phyloP scores from a whole-genome alignment of 1,140 invertebrate genomes.

The Neuroterus valhalla region DNA sequence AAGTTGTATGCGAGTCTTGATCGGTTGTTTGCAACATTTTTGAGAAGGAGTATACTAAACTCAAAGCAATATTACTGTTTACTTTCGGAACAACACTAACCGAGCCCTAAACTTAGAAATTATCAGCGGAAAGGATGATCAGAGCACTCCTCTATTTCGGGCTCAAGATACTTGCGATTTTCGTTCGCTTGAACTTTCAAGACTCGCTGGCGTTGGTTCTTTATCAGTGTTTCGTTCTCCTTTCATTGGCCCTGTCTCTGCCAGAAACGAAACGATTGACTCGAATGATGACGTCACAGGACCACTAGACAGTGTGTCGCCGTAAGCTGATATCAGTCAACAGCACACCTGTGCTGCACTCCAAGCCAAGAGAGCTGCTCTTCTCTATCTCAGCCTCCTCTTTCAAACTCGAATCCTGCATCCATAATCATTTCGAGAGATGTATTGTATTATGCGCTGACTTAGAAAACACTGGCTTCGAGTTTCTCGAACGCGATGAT shows the following conservation, averaged over 20 bases:
- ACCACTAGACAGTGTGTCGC: slow-evolving; percentile 62
- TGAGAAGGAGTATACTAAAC: too few relatives aligned
- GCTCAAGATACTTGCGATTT: background rate
- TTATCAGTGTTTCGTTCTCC: background rate
- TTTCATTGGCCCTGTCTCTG: background rate
- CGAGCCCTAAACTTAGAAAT: background rate
- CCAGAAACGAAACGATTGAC: slow-evolving; percentile 27
- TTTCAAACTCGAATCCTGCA: slow-evolving; percentile 27
- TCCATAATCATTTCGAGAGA: slow-evolving; percentile 16
- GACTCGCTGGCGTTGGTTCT: background rate
- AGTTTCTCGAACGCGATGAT: slow-evolving; percentile 56
- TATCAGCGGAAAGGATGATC: too few relatives aligned
- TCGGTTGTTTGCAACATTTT: too few relatives aligned
- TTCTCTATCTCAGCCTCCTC: slow-evolving; percentile 31
- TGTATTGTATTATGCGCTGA: slow-evolving; percentile 62
- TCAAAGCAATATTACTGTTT: too few relatives aligned
- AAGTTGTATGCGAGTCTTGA: too few relatives aligned
- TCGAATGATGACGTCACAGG: slow-evolving; percentile 54
- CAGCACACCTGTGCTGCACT: slow-evolving; percentile 38
- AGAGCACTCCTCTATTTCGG: too few relatives aligned
- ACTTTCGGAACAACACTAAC: too few relatives aligned
- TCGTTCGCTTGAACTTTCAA: background rate
- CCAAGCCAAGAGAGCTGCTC: slow-evolving; percentile 7
- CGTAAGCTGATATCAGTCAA: slow-evolving; percentile 48
- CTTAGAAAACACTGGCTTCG: slow-evolving; percentile 60